Evolutionary conservation across 2,797 vertebrate genomes (phyloP).

Genomic region (Sebastolobus alascanus): DNA sequence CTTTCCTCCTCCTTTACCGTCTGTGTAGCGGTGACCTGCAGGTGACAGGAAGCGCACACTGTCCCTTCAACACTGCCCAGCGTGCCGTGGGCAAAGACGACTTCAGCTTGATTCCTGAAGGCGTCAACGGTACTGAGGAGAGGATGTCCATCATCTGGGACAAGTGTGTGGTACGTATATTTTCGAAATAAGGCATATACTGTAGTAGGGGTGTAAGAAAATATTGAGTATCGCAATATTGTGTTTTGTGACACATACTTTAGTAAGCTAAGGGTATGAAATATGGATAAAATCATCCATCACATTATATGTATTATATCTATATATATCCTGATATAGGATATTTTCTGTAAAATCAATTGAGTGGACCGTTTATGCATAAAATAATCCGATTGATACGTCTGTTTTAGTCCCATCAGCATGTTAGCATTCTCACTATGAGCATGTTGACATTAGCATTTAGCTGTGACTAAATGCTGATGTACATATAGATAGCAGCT

Average conservation of each 20-base stretch:
- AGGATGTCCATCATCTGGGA: conserved; percentile 99
- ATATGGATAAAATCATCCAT: not conserved
- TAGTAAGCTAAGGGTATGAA: not conserved
- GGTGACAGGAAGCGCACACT: conserved; percentile 97
- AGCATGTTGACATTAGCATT: too few species aligned
- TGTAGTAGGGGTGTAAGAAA: not conserved
- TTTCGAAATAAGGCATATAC: not conserved
- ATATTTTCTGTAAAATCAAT: not conserved
- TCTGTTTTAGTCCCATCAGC: not conserved
- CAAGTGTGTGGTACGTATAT: conserved; percentile 93
- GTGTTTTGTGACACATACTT: too few species aligned
- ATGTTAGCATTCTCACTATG: too few species aligned
- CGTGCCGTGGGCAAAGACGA: conserved; percentile 98
- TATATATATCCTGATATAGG: not conserved
- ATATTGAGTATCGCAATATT: too few species aligned
- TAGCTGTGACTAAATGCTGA: too few species aligned
- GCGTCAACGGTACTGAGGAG: conserved; percentile 97
- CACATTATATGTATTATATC: not conserved
- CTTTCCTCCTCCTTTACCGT: not conserved
- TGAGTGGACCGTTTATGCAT: not conserved
- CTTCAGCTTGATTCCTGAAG: conserved; percentile 97
- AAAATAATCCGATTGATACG: not conserved
- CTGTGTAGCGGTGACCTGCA: conserved; percentile 93
- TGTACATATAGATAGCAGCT: too few species aligned
- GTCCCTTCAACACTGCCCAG: conserved; percentile 97